Evolutionary conservation across 1,140 invertebrate genomes (phyloP), one percentile per base, ranked within the genome.

Genomic region (Parapsyche elsis): DNA sequence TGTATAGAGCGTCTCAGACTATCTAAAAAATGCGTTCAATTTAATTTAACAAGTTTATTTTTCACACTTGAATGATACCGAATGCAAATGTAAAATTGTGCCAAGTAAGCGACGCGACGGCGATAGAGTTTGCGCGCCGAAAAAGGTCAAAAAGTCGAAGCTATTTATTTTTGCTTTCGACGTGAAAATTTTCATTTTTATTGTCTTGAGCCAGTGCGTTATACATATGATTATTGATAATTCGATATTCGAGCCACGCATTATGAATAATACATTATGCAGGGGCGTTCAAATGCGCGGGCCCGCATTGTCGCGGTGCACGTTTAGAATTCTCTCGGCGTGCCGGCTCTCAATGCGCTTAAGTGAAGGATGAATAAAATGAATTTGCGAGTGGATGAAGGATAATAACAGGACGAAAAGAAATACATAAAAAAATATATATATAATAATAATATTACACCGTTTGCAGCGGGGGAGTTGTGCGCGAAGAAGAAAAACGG

Each of bases 281-380:
- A 19, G 38, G 16, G 24, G 24, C 14, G 73, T 75, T 75, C 73
- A 46, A 16, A 53, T 75, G 24, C 73, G 38, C 46, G 73, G 24
- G n/a, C 7, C 24, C 19, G 61, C 44, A 71, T 71, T 71, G 26
- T 59, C 16, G 75, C 23, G 75, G 14, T 38, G 57, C 26, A 64
- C n/a, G 45, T 70, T 78, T 24, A 45, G 61, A 78, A 78, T 78
- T 78, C 76, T 30, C 9, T 12, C 12, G 38, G 23, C 61, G 79
- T 71, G 9, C 24, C 45, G 12, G 74, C 71, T 16, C 46, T 73
- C 80, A 73, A 78, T 81, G 80, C 16, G 59, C 70, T 53, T 81
- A 81, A 81, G 80, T 81, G 75, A 61, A 76, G 30, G 30, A 80
- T 44, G 61, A 81, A 78, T 81, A 78, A 81, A 81, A 81, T 78